A percentile compares a stretch with the other conserved stretches of the same genome.
Evolutionary conservation across 2,113 vertebrate genomes (phyloP).

Genomic region (Gavialis gangeticus): DNA sequence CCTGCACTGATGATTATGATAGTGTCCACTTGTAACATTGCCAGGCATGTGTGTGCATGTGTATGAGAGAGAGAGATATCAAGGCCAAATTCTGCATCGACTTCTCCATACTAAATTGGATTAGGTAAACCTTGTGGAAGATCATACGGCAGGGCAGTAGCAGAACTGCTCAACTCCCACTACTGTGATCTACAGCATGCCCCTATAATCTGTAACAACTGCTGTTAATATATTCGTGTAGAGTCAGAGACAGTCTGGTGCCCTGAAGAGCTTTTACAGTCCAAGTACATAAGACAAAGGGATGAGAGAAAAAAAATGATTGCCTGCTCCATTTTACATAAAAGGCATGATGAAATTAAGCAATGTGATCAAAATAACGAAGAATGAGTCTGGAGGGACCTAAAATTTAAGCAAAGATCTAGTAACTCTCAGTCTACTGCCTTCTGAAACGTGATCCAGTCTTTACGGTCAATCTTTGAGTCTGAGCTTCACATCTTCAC

Average conservation of each 20-base stretch:
- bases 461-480: neutral
- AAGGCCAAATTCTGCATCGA: neutral
- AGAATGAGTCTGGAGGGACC: accelerated
- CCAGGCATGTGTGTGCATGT: neutral
- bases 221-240: too few relatives aligned
- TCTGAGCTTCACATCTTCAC: neutral
- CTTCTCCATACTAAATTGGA: neutral
- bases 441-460: accelerated
- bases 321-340: neutral
- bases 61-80: neutral
- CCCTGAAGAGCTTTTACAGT: neutral
- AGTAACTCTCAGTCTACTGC: neutral
- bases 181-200: neutral
- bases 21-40: neutral
- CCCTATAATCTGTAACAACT: neutral
- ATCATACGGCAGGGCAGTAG: neutral
- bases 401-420: neutral
- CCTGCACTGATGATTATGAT: neutral
- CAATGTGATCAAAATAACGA: neutral
- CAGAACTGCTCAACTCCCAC: neutral
- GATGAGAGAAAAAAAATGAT: neutral
- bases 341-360: neutral
- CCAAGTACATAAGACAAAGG: neutral
- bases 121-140: neutral
- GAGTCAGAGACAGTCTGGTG: neutral